phyloP scores from a whole-genome alignment of 2,888 invertebrate species.

The Neoscelio sp. region DNA sequence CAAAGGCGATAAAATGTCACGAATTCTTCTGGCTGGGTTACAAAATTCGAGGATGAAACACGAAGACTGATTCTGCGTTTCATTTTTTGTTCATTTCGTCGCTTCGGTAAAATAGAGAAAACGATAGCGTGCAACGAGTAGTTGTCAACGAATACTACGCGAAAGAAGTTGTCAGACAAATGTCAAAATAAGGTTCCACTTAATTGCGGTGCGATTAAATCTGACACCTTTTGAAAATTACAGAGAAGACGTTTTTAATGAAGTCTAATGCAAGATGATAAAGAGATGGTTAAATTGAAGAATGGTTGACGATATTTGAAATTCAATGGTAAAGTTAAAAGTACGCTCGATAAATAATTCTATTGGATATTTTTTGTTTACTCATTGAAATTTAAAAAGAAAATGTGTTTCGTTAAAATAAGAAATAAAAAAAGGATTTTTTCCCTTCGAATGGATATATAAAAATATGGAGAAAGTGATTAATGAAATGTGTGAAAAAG shows the following conservation, averaged over 20 bases:
- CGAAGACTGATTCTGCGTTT: constrained; percentile 2
- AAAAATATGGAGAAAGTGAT: not conserved
- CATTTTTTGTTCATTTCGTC: not conserved
- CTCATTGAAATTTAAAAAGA: not conserved
- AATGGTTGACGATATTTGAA: not conserved
- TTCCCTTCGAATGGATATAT: no score
- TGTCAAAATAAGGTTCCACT: constrained; percentile 24
- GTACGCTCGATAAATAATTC: no score
- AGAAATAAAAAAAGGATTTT: no score
- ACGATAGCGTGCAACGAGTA: no score
- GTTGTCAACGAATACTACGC: no score
- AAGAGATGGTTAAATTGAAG: not conserved
- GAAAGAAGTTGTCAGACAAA: constrained; percentile 19
- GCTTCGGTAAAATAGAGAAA: no score
- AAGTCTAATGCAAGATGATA: not conserved
- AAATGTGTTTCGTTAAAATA: no score
- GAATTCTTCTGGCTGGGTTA: constrained; percentile 4
- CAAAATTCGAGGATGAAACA: constrained; percentile 11
- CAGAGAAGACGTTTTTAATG: constrained; percentile 5
- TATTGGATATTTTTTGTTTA: no score
- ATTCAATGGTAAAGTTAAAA: not conserved
- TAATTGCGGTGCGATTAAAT: constrained; percentile 11
- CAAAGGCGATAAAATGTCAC: constrained; percentile 33
- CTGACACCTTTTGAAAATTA: constrained; percentile 19
- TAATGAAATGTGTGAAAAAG: not conserved